Evolutionary conservation across 2,888 invertebrate species (phyloP).

Genomic region (Polyommatus iphigenia): DNA sequence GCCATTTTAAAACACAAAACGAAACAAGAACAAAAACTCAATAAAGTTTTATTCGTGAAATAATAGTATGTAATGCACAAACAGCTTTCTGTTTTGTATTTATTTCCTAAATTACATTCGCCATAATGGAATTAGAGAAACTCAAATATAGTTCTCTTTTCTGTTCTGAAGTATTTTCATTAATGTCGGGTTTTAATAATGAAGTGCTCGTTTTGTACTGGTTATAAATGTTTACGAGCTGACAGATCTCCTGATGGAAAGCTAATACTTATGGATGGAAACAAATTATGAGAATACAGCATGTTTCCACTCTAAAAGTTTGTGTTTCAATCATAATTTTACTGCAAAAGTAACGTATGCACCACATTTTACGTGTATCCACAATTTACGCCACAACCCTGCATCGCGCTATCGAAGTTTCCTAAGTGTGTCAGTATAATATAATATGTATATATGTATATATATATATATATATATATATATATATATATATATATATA

Average conservation of each 20-base stretch:
- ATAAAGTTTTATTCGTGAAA: conserved; percentile 21
- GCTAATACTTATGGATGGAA: too few relatives aligned
- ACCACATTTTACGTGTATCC: too few relatives aligned
- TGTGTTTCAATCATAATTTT: too few relatives aligned
- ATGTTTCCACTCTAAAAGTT: too few relatives aligned
- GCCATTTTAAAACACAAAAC: conserved; percentile 14
- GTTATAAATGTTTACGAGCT: background rate
- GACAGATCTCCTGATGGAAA: background rate
- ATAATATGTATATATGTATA: too few relatives aligned
- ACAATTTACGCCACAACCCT: too few relatives aligned
- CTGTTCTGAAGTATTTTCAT: background rate
- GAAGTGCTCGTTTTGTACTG: background rate
- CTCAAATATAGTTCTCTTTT: background rate
- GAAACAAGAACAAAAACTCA: conserved; percentile 17
- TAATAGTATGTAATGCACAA: conserved; percentile 10
- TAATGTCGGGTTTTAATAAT: background rate
- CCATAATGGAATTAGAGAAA: conserved; percentile 19
- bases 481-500: too few relatives aligned
- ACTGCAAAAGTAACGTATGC: too few relatives aligned
- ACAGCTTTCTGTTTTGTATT: conserved; percentile 1
- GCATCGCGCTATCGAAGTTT: too few relatives aligned
- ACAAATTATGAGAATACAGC: too few relatives aligned
- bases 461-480: too few relatives aligned
- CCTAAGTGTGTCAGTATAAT: too few relatives aligned
- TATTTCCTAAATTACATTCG: conserved; percentile 2